A percentile compares a stretch with the other conserved stretches of the same genome.
Conservation (phyloP, 2,113 vertebrate species). For the Pelvicachromis taeniatus region DNA sequence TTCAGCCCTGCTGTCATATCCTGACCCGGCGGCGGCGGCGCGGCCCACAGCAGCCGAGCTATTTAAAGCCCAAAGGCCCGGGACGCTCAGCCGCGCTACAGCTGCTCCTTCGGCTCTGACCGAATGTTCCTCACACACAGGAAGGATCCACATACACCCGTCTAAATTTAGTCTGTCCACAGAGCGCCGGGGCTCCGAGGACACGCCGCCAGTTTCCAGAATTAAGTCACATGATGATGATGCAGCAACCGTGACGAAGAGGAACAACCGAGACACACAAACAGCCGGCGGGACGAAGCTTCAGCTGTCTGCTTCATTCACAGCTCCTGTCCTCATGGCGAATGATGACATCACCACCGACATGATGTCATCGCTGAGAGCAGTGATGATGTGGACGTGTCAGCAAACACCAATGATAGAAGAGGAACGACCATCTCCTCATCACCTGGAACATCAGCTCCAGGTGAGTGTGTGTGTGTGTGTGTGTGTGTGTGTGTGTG, state of each 20-base stretch:
- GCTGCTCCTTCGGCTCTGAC: not conserved
- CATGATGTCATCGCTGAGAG: fast-evolving
- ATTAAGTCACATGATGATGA: not conserved
- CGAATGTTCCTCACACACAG: not conserved
- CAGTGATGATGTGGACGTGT: too few species aligned
- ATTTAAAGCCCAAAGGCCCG: not conserved
- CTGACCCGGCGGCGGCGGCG: too few species aligned
- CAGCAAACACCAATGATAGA: not conserved
- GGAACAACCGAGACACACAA: not conserved
- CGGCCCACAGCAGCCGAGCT: not conserved
- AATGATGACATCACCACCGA: not conserved
- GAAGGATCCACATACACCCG: not conserved
- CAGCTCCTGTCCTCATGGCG: not conserved
- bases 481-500: not conserved
- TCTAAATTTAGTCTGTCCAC: conserved; percentile 14
- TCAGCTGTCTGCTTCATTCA: not conserved
- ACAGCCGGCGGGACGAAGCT: not conserved
- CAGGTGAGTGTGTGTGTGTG: not conserved
- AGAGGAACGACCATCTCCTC: too few species aligned
- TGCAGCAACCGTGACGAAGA: not conserved
- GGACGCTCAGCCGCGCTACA: not conserved
- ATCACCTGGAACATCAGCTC: not conserved
- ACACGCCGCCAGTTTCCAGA: not conserved
- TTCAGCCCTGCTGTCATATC: not conserved
- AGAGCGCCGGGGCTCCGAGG: not conserved